Evolutionary conservation across 2,797 vertebrate genomes (phyloP).

Genomic region (Phrynocephalus vlangalii): DNA sequence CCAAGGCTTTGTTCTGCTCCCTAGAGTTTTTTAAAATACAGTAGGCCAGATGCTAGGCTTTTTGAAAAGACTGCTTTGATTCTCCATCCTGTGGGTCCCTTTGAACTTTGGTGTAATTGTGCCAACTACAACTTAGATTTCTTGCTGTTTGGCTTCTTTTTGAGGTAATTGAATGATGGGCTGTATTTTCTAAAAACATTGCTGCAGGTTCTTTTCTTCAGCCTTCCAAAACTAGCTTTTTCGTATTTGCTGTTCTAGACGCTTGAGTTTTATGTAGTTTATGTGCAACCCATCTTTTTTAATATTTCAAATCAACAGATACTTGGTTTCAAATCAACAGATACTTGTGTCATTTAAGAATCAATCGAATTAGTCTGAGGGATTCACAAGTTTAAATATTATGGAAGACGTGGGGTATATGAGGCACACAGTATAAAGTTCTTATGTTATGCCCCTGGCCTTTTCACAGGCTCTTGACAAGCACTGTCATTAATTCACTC

Average conservation of each 20-base stretch:
- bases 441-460: no score
- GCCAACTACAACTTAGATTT: neutral
- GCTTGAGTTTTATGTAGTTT: neutral
- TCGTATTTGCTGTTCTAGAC: neutral
- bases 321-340: rapidly evolving
- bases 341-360: neutral
- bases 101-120: neutral
- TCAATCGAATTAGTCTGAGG: neutral
- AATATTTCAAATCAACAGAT: rapidly evolving
- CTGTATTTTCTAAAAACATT: neutral
- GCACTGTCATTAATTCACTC: no score
- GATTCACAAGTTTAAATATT: neutral
- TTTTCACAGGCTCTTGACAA: no score
- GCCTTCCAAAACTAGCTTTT: neutral
- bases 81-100: neutral
- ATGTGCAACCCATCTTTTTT: neutral
- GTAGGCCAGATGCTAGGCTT: constrained; percentile 1
- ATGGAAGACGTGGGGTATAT: constrained; percentile 15
- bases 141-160: neutral
- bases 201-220: neutral
- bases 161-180: neutral
- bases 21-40: constrained; percentile 7
- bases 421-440: neutral
- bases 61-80: constrained; percentile 21
- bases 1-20: neutral